These are phyloP conservation scores for Grallaria varia DNA, from an alignment of 2,113 vertebrate genomes.

Conservation along the genomic window DNA sequence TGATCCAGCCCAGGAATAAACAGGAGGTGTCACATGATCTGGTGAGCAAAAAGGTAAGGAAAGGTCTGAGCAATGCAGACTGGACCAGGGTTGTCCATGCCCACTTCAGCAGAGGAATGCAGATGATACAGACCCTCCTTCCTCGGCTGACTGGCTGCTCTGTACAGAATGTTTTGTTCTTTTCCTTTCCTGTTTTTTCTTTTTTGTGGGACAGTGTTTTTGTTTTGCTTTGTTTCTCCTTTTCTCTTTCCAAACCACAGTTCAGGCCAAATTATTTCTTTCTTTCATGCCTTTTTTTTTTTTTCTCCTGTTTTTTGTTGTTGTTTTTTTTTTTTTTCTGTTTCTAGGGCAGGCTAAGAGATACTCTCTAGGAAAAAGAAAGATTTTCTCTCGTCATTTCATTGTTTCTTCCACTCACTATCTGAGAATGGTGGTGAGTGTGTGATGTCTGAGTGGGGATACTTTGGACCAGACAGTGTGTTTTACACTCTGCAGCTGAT, in stretches of 20 bases:
- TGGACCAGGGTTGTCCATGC: neutral
- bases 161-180: slow-evolving; percentile 68
- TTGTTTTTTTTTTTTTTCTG: neutral
- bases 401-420: neutral
- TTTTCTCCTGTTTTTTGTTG: too few relatives aligned
- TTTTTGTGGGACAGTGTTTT: slow-evolving; percentile 49
- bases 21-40: neutral
- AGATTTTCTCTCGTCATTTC: neutral
- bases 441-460: neutral
- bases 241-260: slow-evolving; percentile 52
- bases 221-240: slow-evolving; percentile 59
- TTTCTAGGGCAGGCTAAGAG: neutral
- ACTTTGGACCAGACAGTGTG: neutral
- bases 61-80: neutral
- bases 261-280: neutral
- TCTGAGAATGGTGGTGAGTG: neutral
- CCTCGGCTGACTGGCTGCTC: slow-evolving; percentile 38
- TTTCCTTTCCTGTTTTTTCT: slow-evolving; percentile 69
- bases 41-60: neutral
- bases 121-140: slow-evolving; percentile 30
- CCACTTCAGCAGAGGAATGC: slow-evolving; percentile 8
- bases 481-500: neutral
- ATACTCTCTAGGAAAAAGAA: neutral
- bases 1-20: neutral
- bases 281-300: neutral